Evolutionary conservation across 2,888 invertebrate genomes (phyloP), one percentile per base, ranked within the genome.

Genomic region (Coremacera marginata): DNA sequence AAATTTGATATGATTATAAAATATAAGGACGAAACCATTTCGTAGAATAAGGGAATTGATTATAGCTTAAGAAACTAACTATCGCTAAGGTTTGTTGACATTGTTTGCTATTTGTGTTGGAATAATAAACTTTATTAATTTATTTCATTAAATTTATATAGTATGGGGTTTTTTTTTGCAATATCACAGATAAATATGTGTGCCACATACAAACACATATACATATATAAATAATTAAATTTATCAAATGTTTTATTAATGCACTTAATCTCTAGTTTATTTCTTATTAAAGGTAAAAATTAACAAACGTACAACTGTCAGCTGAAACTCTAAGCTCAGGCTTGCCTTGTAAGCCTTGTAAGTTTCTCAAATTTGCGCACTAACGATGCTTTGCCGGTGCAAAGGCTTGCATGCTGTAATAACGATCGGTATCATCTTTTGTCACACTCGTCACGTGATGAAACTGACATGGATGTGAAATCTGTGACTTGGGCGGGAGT

Each of bases 391-490:
- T 87, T 75, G 86, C 83, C 16, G 88, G 85, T 11, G 93, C 91
- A 82, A 93, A 91, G 31, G 93, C 93, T 86, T 93, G 93, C 83
- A 94, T 90, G 57, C 94, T 94, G 86, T 92, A 93, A 83, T 93
- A 93, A 79, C 93, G 90, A 74, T 91, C 90, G 79, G 92, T 91
- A 84, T 94, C 94, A 76, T 92, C 92, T 55, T 92, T 91, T 79
- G 94, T 94, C 63, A 95, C 93, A 83, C 93, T 94, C 71, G 95
- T 95, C 80, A 96, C 93, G 88, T 96, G 95, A 83, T 94, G 94
- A 88, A 96, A 96, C 86, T 95, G 95, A 86, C 95, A 95, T 1
- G 96, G 96, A 86, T 94, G 93, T 67, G 95, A 95, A 82, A 96
- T 96, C 88, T 95, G 94, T 78, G 92, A 92, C 88, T 96, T 96